Evolutionary conservation across 1,140 invertebrate species (phyloP), one percentile per base, ranked within the genome.

Genomic region (Leptinotarsa texana): DNA sequence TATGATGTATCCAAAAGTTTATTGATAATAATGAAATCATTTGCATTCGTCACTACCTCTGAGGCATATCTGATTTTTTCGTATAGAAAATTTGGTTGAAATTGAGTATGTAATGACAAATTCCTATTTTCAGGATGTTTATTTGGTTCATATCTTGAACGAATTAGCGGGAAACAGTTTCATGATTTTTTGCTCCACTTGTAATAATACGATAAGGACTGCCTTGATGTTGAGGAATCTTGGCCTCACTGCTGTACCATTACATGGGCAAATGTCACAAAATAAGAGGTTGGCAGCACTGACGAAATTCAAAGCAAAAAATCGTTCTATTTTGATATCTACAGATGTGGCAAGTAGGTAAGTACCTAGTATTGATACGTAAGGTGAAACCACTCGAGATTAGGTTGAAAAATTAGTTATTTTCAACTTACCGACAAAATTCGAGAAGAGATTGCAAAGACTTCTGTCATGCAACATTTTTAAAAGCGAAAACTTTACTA

Each of bases 261-360:
- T 99, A 13, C 96, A 99, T 86, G 98, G 98, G 0, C 96, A 99
- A 87, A 98, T 99, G 96, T 93, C 93, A 1, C 95, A 98, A 83
- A 95, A 97, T 83, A 98, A 97, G 83, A 89, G 97, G 5, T 87
- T 98, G 65, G 96, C 94, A 0, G 93, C 96, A 0, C 86, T 98
- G 3, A 96, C 95, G 74, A 98, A 98, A 87, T 98, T 98, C 83
- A 96, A 95, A 86, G 91, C 93, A 15, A 96, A 96, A 86, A 92
- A 90, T 80, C 87, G 94, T 67, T 94, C 93, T 1, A 94, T 96
- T 80, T 87, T 99, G 13, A 95, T 99, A 75, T 98, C 97, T 13
- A 99, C 98, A 11, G 98, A 99, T 89, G 98, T 99, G 17, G 98
- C 98, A 2, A 98, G 96, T 82, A 94, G 95, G 94, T 95, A 81